Percentiles rank a stretch among this genome's conserved stretches.
phyloP scores from a whole-genome alignment of 2,888 invertebrate genomes.

The Drosophila barbarae region DNA sequence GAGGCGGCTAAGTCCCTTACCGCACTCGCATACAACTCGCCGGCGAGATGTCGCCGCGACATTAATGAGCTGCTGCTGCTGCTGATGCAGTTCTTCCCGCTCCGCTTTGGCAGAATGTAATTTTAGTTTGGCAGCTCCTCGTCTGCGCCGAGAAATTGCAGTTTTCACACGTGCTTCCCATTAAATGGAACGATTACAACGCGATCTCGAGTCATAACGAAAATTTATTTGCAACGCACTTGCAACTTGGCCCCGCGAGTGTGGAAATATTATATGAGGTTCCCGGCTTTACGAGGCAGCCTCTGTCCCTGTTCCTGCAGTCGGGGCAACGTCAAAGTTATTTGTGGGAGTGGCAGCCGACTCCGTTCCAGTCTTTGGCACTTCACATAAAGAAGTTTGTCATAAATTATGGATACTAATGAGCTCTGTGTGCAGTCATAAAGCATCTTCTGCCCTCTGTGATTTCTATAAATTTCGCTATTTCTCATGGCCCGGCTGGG shows the following conservation, averaged over 20 bases:
- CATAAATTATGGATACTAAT: slow-evolving; percentile 75
- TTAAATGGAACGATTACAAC: slow-evolving; percentile 75
- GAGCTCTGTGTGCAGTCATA: slow-evolving; percentile 65
- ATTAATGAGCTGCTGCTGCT: slow-evolving; percentile 65
- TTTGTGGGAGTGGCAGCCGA: slow-evolving; percentile 22
- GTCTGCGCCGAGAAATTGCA: slow-evolving; percentile 57
- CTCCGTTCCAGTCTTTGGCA: slow-evolving; percentile 39
- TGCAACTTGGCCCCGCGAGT: slow-evolving; percentile 26
- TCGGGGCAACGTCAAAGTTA: slow-evolving; percentile 13
- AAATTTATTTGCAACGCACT: slow-evolving; percentile 73
- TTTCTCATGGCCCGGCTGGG: slow-evolving; percentile 8
- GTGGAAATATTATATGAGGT: slow-evolving; percentile 26
- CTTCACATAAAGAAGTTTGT: slow-evolving; percentile 70
- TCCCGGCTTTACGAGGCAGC: slow-evolving; percentile 11
- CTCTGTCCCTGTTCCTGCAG: background rate
- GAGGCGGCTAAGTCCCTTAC: background rate
- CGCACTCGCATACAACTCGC: background rate
- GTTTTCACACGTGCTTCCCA: slow-evolving; percentile 78
- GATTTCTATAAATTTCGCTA: slow-evolving; percentile 52
- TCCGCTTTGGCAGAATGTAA: slow-evolving; percentile 20
- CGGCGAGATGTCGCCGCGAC: slow-evolving; percentile 49
- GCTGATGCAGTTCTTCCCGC: slow-evolving; percentile 33
- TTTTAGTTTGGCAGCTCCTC: slow-evolving; percentile 26
- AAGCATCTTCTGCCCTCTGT: slow-evolving; percentile 56
- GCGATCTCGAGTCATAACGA: slow-evolving; percentile 72